Base-by-base conservation (phyloP, 2,113 vertebrate genomes). In the Gymnogyps californianus region DNA sequence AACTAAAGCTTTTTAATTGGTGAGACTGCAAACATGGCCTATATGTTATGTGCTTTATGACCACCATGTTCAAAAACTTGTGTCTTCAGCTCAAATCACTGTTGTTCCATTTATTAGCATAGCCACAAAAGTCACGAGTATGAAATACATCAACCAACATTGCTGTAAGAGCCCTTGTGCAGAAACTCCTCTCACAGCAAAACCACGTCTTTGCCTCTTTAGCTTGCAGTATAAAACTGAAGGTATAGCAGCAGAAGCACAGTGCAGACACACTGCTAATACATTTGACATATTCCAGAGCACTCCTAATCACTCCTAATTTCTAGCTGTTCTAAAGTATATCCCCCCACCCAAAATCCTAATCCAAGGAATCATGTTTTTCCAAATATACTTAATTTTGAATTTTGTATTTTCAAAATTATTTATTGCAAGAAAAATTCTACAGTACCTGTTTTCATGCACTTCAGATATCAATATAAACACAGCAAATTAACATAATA, bases 271-370 rank as follows among this genome's bases (percentile, higher is more conserved):
- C 6, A 22, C 9, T 59, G n/a, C 7, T 44, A 59, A 70, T 22
- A 31, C 7, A 81, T 65, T 13, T 24, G 2, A 57, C 29, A n/a
- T 47, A 72, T 58, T 64, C 36, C 74, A 84, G 55, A 54, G 25
- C 28, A 54, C 4, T 28, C 16, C 26, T 54, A 51, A 85, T 55
- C 17, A 55, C 11, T 81, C 14, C 21, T 75, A 19, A 89, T 74
- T 83, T 87, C 25, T 29, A 64, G 16, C 4, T 65, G 11, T 38
- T 87, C 14, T 64, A 46, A 42, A 59, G 22, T 31, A 81, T 36
- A 64, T 7, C 2, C 3, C 2, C 11, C 7, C 2, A 0, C 6
- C 4, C 3, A 32, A 86, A 77, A 40, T 40, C n/a, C 49, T 65
- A 54, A 70, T 47, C 11, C 25, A 47, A 72, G 31, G 28, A 81